Evolutionary conservation across 1,140 invertebrate genomes (phyloP), one percentile per base, ranked within the genome.

Genomic region (Leptopilina boulardi): DNA sequence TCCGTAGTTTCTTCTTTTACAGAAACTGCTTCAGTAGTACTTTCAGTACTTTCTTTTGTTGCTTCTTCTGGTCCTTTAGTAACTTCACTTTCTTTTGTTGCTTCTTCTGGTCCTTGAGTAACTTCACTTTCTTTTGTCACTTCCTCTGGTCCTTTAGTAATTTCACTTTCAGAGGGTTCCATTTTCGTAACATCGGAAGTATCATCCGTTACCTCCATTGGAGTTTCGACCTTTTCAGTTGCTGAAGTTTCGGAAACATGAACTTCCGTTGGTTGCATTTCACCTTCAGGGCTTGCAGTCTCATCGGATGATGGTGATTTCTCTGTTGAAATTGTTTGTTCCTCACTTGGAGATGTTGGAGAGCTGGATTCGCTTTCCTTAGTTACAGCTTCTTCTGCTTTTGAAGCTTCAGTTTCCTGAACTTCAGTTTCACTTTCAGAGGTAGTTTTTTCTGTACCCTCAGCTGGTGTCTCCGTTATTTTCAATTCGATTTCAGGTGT

Each of bases 21-120:
- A 11, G 38, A 11, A 44, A 18, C 3, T 72, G 71, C 19, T 72
- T 18, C 8, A 51, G 23, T 13, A 44, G 74, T 54, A 2, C 44
- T 30, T n/a, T 79, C 30, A 77, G 73, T 73, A 76, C 8, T 44
- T 77, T 80, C 44, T 79, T 84, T 75, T 10, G 42, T 56, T 78
- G 71, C 76, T 9, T 70, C 10, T 73, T 72, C 71, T n/a, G 72
- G 70, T 54, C n/a, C 77, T 74, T n/a, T n/a, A n/a, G n/a, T n/a
- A n/a, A n/a, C n/a, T n/a, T n/a, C n/a, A 70, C 75, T 41, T 82
- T 78, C 71, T 66, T 75, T 23, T 13, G 74, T 26, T 10, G 76
- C 70, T 75, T 75, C 71, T 47, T 42, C 78, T 30, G 51, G 42
- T 71, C 73, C 77, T 74, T n/a, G n/a, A n/a, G n/a, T n/a, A n/a